phyloP scores from a whole-genome alignment of 2,888 invertebrate species.

The Flabesymbios commensalis region DNA sequence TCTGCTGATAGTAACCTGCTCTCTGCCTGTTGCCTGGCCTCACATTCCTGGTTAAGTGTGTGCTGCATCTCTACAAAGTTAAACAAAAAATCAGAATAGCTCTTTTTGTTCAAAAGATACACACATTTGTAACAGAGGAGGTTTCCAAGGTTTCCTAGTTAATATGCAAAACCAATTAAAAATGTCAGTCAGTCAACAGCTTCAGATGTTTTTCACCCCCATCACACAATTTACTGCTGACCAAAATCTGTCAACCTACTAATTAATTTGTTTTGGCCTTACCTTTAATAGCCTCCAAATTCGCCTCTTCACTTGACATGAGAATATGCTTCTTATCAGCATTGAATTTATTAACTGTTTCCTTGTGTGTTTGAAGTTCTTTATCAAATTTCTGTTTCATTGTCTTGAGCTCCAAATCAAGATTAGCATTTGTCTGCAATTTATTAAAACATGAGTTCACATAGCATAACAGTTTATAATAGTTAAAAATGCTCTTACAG shows the following conservation, averaged over 20 bases:
- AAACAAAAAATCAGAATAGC: neutral
- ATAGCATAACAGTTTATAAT: neutral
- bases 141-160: too few relatives aligned
- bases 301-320: constrained; percentile 72
- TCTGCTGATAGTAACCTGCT: constrained; percentile 80
- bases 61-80: constrained; percentile 78
- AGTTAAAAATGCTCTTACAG: neutral
- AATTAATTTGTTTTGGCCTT: neutral
- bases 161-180: too few relatives aligned
- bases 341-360: constrained; percentile 63
- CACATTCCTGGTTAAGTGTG: constrained; percentile 89
- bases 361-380: constrained; percentile 70
- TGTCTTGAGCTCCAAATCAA: constrained; percentile 57
- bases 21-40: constrained; percentile 83
- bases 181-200: too few relatives aligned
- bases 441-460: neutral
- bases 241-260: too few relatives aligned
- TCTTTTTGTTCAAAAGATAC: neutral
- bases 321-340: constrained; percentile 57
- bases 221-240: neutral
- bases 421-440: constrained; percentile 51
- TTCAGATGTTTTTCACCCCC: constrained; percentile 1
- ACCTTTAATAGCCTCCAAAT: constrained; percentile 91
- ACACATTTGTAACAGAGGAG: neutral
- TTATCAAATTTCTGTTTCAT: constrained; percentile 52